phyloP scores from a whole-genome alignment of 1,140 invertebrate species.

The Gryllus bimaculatus region DNA sequence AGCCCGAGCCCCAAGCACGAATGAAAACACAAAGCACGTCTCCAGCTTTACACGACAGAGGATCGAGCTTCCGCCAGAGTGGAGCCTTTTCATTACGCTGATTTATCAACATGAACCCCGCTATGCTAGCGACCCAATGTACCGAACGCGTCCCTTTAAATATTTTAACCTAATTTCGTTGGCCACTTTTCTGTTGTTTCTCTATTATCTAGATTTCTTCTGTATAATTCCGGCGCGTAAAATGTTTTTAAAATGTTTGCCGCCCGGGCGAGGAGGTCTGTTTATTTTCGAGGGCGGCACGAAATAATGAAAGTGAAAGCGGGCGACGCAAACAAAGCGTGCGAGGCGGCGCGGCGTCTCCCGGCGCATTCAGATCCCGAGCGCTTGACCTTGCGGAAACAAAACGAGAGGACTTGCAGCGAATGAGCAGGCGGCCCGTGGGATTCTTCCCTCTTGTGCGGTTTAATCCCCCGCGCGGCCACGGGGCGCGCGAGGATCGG shows the following conservation, averaged over 20 bases:
- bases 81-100: neutral
- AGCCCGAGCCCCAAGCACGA: no score
- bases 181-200: neutral
- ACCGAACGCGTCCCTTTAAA: neutral
- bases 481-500: no score
- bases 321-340: neutral
- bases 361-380: neutral
- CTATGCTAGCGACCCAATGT: neutral
- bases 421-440: neutral
- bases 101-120: neutral
- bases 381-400: neutral
- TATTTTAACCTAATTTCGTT: neutral
- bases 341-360: neutral
- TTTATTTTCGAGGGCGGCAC: neutral
- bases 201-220: neutral
- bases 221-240: neutral
- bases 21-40: no score
- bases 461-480: no score
- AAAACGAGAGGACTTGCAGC: neutral
- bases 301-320: constrained; percentile 1
- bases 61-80: neutral
- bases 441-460: neutral
- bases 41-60: neutral
- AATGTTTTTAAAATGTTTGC: neutral
- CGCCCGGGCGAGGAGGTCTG: neutral